phyloP scores from a whole-genome alignment of 1,140 invertebrate species.

The Zaprionus vittiger region DNA sequence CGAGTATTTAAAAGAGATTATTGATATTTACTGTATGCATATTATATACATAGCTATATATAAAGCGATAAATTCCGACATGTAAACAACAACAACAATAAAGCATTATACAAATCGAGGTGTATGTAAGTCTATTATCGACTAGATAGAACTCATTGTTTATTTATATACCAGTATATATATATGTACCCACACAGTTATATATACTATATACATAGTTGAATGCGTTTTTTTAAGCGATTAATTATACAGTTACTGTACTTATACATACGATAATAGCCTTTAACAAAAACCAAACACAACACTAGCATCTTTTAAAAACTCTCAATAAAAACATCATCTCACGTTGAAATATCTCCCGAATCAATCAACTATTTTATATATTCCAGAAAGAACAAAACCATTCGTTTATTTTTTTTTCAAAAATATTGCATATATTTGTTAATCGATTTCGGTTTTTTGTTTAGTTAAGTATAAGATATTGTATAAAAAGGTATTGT shows the following conservation, averaged over 20 bases:
- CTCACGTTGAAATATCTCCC: conserved; percentile 62
- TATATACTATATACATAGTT: conserved; percentile 58
- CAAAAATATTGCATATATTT: conserved; percentile 46
- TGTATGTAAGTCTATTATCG: conserved; percentile 56
- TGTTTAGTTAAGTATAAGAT: conserved; percentile 48
- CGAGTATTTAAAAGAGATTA: conserved; percentile 26
- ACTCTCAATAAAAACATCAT: conserved; percentile 76
- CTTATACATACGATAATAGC: conserved; percentile 71
- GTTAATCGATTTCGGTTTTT: conserved; percentile 40
- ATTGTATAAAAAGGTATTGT: conserved; percentile 75
- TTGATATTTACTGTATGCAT: conserved; percentile 55
- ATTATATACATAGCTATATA: conserved; percentile 35
- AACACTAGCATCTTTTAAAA: conserved; percentile 76
- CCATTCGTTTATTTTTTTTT: conserved; percentile 1
- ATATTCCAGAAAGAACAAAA: conserved; percentile 8
- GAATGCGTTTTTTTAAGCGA: conserved; percentile 72
- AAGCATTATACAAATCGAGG: conserved; percentile 58
- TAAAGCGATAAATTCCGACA: conserved; percentile 48
- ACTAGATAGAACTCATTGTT: conserved; percentile 78
- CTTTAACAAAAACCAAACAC: conserved; percentile 69
- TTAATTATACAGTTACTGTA: conserved; percentile 75
- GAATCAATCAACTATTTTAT: conserved; percentile 13
- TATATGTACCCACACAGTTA: conserved; percentile 26
- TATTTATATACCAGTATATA: conserved; percentile 59
- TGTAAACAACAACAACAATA: conserved; percentile 53